phyloP scores from a whole-genome alignment of 2,113 vertebrate species.

The Rhipidura dahli region DNA sequence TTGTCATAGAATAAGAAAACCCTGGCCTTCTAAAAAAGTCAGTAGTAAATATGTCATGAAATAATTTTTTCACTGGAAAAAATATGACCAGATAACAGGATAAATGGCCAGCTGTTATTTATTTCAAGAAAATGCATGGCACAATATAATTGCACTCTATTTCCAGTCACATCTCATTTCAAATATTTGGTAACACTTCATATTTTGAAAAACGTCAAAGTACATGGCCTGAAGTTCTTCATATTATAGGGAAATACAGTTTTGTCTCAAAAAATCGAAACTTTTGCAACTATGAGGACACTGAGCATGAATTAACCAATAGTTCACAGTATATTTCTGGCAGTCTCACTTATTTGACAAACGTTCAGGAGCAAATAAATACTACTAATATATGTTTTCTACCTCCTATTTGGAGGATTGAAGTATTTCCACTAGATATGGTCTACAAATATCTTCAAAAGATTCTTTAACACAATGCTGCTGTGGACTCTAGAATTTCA shows the following conservation, averaged over 20 bases:
- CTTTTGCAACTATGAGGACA: not conserved
- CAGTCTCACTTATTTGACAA: not conserved
- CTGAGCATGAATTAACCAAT: not conserved
- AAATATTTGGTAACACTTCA: not conserved
- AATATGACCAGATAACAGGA: not conserved
- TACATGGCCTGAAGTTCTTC: not conserved
- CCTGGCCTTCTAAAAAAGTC: not conserved
- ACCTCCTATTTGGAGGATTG: not conserved
- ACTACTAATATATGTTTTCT: not conserved
- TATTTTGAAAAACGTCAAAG: not conserved
- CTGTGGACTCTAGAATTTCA: not conserved
- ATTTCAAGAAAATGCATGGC: not conserved
- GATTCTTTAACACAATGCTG: not conserved
- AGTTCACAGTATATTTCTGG: not conserved
- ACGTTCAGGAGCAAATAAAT: not conserved
- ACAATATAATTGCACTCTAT: not conserved
- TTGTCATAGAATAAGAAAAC: not conserved
- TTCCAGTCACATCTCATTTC: not conserved
- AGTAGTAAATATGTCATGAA: not conserved
- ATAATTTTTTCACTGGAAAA: not conserved
- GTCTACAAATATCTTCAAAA: not conserved
- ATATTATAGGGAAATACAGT: not conserved
- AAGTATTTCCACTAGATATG: not conserved
- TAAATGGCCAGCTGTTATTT: not conserved
- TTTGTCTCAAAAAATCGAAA: not conserved